These are phyloP conservation scores for Drosophila nr. medialis DNA, from an alignment of 2,888 invertebrate species.

Conservation along the genomic window DNA sequence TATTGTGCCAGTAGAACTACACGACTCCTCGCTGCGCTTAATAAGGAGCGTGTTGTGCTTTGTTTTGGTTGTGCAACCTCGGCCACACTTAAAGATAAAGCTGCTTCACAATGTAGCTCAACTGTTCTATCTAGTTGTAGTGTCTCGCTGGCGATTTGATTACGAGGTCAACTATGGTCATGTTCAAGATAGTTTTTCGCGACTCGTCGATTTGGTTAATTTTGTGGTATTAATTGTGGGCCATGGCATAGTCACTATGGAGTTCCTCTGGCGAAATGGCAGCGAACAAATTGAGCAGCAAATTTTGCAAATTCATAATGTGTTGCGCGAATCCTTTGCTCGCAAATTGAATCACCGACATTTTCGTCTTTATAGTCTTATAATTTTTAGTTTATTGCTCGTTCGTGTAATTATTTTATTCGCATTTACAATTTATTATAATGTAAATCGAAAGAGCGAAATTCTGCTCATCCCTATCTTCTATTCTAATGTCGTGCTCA, in stretches of 20 bases:
- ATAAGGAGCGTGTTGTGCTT: conserved; percentile 28
- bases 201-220: conserved; percentile 17
- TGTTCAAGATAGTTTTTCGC: conserved; percentile 27
- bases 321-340: conserved; percentile 22
- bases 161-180: conserved; percentile 28
- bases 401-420: conserved; percentile 10
- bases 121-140: conserved; percentile 12
- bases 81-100: conserved; percentile 1
- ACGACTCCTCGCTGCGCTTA: conserved; percentile 21
- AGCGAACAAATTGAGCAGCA: conserved; percentile 26
- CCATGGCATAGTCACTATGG: conserved; percentile 31
- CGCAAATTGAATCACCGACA: conserved; percentile 13
- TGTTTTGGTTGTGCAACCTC: conserved; percentile 21
- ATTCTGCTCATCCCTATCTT: conserved; percentile 21
- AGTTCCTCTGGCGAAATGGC: conserved; percentile 37
- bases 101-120: conserved; percentile 10
- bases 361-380: conserved; percentile 4
- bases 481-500: conserved; percentile 59
- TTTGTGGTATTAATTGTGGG: conserved; percentile 36
- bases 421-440: conserved; percentile 22
- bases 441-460: not conserved
- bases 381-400: conserved; percentile 15
- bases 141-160: conserved; percentile 29
- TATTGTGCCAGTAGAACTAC: conserved; percentile 8
- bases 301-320: conserved; percentile 10